These are phyloP conservation scores for Leptopilina drosophilae DNA, from an alignment of 2,888 invertebrate species.

Conservation along the genomic window DNA sequence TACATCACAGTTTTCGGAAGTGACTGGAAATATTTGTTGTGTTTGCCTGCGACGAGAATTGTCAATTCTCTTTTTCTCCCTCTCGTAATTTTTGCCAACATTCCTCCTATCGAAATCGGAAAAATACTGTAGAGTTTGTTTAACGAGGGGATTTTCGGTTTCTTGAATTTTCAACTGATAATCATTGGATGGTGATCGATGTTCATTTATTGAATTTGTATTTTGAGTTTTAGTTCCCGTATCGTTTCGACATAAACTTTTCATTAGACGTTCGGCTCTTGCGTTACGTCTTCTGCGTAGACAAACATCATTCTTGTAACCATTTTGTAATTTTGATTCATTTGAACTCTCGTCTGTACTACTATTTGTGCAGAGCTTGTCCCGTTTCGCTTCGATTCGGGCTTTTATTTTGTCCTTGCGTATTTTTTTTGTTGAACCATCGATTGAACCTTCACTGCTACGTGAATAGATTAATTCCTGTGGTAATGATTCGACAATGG, in stretches of 20 bases:
- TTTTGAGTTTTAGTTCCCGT: background rate
- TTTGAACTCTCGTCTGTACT: constrained; percentile 81
- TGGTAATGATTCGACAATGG: constrained; percentile 55
- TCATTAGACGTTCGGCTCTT: constrained; percentile 88
- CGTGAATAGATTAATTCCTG: constrained; percentile 63
- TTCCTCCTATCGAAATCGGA: constrained; percentile 56
- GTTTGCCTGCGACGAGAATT: constrained; percentile 25
- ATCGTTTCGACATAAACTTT: constrained; percentile 79
- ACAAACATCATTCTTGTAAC: constrained; percentile 79
- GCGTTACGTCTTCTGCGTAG: constrained; percentile 85
- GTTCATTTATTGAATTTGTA: background rate
- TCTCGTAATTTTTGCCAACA: background rate
- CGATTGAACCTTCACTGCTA: constrained; percentile 78
- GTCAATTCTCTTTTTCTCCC: background rate
- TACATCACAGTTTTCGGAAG: background rate
- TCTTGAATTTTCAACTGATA: constrained; percentile 21
- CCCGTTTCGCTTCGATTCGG: constrained; percentile 83
- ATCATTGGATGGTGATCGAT: constrained; percentile 20
- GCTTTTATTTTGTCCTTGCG: constrained; percentile 83
- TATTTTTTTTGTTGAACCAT: constrained; percentile 79
- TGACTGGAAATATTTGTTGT: constrained; percentile 22
- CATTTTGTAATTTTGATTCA: constrained; percentile 74
- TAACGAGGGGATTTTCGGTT: constrained; percentile 51
- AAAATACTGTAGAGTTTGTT: constrained; percentile 55
- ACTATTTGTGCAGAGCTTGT: constrained; percentile 80